Evolutionary conservation across 2,113 vertebrate species (phyloP), one percentile per base, ranked within the genome.

Genomic region (Trachemys scripta): DNA sequence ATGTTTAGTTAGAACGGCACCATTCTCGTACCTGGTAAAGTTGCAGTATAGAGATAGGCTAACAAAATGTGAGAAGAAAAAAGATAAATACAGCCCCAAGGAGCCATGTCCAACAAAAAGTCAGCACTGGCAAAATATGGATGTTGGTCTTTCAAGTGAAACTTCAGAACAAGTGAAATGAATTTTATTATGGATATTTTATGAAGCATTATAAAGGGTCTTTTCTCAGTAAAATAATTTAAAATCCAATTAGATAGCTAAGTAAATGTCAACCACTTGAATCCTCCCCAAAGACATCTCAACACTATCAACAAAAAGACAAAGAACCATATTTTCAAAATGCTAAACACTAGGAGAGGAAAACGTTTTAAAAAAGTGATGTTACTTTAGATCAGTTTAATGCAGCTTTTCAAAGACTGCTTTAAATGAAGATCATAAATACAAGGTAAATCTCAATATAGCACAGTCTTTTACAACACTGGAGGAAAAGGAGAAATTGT

Each of bases 31-130:
- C 69, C 20, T 24, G 20, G 69, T 1, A 51, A 20, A 89, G 84
- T 4, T 1, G 2, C 59, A 35, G 16, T 14, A 90, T 7, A 88
- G 89, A 82, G 45, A 35, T 51, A 50, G 4, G 51, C 42, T 84
- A 12, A 79, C 1, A 49, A 5, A 0, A 0, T 42, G 82, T 80
- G 69, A 5, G 1, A 85, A 24, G 0, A 5, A 8, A 57, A 0
- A 0, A 75, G 88, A 88, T 25, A 50, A 90, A 8, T 0, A 65
- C 27, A 25, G 85, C 49, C 79, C 14, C 45, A 65, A 54, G 24
- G 14, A 49, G 35, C 1, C 24, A 50, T 51, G 89, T 84, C 88
- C 16, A 95, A 35, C 3, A n/a, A 4, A 57, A 49, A 3, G 51
- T 19, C 57, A 38, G 62, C 35, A 16, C 24, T 49, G 10, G 19